Percentiles rank a stretch among this genome's conserved stretches.
phyloP scores from a whole-genome alignment of 2,888 invertebrate genomes.

The Melanargia galathea region DNA sequence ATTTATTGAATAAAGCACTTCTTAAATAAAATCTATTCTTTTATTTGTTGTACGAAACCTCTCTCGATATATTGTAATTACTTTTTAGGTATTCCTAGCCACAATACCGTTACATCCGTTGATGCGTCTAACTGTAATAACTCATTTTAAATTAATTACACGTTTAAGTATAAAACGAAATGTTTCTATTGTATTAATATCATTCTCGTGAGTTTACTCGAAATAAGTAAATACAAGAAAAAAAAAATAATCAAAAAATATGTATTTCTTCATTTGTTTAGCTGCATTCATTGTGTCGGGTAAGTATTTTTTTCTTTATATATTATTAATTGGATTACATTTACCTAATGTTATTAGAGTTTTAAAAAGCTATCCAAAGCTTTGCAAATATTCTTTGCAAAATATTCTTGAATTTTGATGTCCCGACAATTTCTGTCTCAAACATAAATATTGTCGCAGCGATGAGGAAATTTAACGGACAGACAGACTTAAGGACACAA shows the following conservation, averaged over 20 bases:
- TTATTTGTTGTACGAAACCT: neutral
- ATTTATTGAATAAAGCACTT: slow-evolving; percentile 30
- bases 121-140: neutral
- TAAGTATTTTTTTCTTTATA: slow-evolving; percentile 35
- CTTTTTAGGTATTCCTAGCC: neutral
- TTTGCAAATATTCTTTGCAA: too few species aligned
- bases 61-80: neutral
- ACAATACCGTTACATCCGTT: neutral
- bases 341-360: too few species aligned
- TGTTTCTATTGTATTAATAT: slow-evolving; percentile 3
- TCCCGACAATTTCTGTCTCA: too few species aligned
- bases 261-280: slow-evolving; percentile 34
- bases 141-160: neutral
- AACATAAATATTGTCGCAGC: too few species aligned
- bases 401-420: too few species aligned
- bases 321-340: too few species aligned
- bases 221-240: slow-evolving; percentile 2
- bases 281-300: slow-evolving; percentile 31
- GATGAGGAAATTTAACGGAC: too few species aligned
- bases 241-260: slow-evolving; percentile 16
- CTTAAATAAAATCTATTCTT: neutral
- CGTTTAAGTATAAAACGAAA: slow-evolving; percentile 9
- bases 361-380: too few species aligned
- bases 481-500: too few species aligned
- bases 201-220: slow-evolving; percentile 6